Evolutionary conservation across 2,797 vertebrate genomes (phyloP).

Genomic region (Martes flavigula): DNA sequence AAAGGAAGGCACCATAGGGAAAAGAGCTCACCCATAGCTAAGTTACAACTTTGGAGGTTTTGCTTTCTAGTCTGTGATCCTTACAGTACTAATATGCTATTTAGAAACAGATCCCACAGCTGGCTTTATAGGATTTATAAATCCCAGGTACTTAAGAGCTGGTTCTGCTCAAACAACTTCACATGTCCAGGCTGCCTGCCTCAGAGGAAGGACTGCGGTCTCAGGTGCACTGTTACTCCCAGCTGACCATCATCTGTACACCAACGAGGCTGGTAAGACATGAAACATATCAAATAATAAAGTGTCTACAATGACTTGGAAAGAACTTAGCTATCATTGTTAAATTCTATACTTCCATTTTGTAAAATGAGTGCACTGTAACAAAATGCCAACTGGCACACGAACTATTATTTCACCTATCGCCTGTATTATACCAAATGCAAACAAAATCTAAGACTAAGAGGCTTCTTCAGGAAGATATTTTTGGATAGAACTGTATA

Average conservation of each 20-base stretch:
- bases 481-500: background rate
- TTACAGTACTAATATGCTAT: background rate
- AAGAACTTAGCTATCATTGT: background rate
- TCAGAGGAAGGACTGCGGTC: background rate
- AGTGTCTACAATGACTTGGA: background rate
- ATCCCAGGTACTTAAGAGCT: background rate
- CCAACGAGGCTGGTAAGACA: background rate
- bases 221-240: background rate
- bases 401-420: background rate
- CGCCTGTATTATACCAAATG: background rate
- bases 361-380: background rate
- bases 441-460: background rate
- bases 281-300: background rate
- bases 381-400: background rate
- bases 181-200: background rate
- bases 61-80: background rate
- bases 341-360: background rate
- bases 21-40: background rate
- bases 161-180: constrained; percentile 6
- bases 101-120: background rate
- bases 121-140: background rate
- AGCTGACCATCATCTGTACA: background rate
- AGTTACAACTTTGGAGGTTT: background rate
- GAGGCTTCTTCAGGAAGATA: background rate
- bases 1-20: background rate